Percentiles rank a stretch among this genome's conserved stretches.
Conservation (phyloP, 2,797 vertebrate genomes). For the Buphagus erythrorhynchus region DNA sequence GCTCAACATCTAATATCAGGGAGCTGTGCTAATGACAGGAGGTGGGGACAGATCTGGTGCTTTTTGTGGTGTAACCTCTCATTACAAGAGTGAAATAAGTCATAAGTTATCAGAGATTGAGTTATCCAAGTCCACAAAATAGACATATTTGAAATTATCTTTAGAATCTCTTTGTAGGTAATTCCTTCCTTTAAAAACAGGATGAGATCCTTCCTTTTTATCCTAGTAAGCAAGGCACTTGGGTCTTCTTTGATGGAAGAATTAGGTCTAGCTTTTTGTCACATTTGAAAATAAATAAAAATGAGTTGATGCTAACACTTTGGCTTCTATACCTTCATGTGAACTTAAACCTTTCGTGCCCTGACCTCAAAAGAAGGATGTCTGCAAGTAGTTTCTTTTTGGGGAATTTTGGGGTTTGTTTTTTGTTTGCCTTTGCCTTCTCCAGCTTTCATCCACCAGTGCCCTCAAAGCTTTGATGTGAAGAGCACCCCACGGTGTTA, state of each 20-base stretch:
- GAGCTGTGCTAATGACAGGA: neutral
- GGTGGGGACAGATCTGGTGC: neutral
- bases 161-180: neutral
- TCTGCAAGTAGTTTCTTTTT: neutral
- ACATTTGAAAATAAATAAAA: neutral
- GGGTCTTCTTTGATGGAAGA: neutral
- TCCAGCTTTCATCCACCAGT: neutral
- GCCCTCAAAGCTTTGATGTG: constrained; percentile 6
- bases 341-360: neutral
- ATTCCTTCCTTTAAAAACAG: neutral
- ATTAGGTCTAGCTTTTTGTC: neutral
- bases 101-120: neutral
- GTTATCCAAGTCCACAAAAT: neutral
- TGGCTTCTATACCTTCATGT: neutral
- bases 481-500: neutral
- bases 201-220: neutral
- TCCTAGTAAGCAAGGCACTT: neutral
- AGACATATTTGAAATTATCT: neutral
- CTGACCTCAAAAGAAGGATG: neutral
- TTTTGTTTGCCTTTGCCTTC: neutral
- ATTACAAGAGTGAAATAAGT: neutral
- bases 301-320: neutral
- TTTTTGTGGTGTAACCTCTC: neutral
- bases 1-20: neutral
- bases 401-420: neutral